Base-by-base conservation (phyloP, 2,113 vertebrate species). In the Andinoacara biseriatus region DNA sequence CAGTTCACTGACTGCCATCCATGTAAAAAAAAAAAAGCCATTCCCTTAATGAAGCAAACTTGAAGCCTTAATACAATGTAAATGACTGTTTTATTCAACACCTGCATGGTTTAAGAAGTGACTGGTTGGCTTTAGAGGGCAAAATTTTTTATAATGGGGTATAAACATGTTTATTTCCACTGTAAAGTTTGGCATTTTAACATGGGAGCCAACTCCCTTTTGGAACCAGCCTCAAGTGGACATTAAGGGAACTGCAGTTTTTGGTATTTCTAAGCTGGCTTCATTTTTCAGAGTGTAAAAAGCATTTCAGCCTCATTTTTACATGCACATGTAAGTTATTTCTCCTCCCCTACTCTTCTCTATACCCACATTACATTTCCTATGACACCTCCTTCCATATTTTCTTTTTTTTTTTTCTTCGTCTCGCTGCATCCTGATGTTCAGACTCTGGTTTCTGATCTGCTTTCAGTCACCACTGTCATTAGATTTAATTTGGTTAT, bases 401-500 rank as follows among this genome's bases (percentile, higher is more conserved):
- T 40, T 24, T 56, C n/a, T 22, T 33, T 18, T 8, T 33, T 18
- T 8, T 46, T 35, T 22, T n/a, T 58, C 14, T 49, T 69, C 15
- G n/a, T 72, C 5, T 40, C 10, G 0, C 52, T 3, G 38, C 8
- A 2, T 80, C 46, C 67, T 72, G 58, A 18, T 78, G 40, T 29
- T 65, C 74, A 57, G 76, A 61, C 80, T 81, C 79, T 85, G 86
- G 35, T 58, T 80, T 81, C 77, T 86, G 84, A 46, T 85, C 78
- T 80, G 61, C 72, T 79, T 80, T 90, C 87, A 49, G 56, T 43
- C 77, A 20, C 40, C 1, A 14, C 78, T 59, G 82, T 78, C 88
- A 90, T 92, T 91, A 85, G 52, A 79, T 87, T 15, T 90, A 94
- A 93, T 93, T 8, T 14, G 60, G 84, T 92, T 93, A 90, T 85